Evolutionary conservation across 2,888 invertebrate species (phyloP).

Genomic region (Drosophila pseudotakahashii): DNA sequence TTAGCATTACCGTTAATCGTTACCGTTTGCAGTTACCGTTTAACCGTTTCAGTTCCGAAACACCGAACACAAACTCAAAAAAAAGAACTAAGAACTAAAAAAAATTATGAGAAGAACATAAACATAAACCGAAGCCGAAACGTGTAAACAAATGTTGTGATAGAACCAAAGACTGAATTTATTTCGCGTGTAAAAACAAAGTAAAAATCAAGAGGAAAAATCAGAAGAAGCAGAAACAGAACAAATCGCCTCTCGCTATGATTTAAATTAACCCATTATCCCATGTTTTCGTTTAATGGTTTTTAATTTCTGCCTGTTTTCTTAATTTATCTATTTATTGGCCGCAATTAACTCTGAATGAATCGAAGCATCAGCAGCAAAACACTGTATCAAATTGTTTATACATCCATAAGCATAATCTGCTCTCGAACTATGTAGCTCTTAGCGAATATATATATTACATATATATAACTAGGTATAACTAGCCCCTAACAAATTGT

Average conservation of each 20-base stretch:
- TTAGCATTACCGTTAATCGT: constrained; percentile 47
- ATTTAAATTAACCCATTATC: constrained; percentile 45
- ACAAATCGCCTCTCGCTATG: constrained; percentile 39
- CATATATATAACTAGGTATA: constrained; percentile 43
- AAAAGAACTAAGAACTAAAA: constrained; percentile 9
- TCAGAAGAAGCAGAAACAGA: constrained; percentile 1
- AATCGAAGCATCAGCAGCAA: constrained; percentile 19
- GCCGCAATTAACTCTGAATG: constrained; percentile 51
- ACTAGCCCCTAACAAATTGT: constrained; percentile 64
- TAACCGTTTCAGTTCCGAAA: constrained; percentile 62
- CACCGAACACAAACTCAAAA: constrained; percentile 36
- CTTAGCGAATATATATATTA: constrained; percentile 36
- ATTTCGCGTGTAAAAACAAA: constrained; percentile 79
- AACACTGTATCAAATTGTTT: constrained; percentile 27
- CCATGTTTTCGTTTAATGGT: constrained; percentile 11
- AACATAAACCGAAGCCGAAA: constrained; percentile 67
- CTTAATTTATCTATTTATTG: constrained; percentile 71
- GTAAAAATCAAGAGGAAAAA: constrained; percentile 46
- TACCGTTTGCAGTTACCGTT: constrained; percentile 47
- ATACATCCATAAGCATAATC: constrained; percentile 32
- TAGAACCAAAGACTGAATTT: constrained; percentile 85
- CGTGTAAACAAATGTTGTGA: constrained; percentile 85
- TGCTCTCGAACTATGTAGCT: constrained; percentile 56
- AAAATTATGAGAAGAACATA: constrained; percentile 12
- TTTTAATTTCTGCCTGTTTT: constrained; percentile 20